Evolutionary conservation across 2,888 invertebrate genomes (phyloP).

Genomic region (Tetranychus truncatus): DNA sequence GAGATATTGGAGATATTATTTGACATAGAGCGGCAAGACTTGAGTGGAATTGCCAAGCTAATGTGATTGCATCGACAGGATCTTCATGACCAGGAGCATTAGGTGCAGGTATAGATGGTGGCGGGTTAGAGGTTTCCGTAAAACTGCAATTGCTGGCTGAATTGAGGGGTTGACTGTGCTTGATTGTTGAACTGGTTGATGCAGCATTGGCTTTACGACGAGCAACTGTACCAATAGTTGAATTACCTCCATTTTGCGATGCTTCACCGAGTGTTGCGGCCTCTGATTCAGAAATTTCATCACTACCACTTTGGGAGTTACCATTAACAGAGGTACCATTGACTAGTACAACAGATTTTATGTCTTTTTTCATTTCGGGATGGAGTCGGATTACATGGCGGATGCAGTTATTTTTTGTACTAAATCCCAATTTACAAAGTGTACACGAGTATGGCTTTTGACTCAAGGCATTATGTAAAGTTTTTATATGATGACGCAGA

Average conservation of each 20-base stretch:
- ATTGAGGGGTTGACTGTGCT: background rate
- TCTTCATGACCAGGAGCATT: background rate
- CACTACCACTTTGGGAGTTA: constrained; percentile 10
- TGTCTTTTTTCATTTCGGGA: constrained; percentile 29
- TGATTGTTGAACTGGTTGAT: background rate
- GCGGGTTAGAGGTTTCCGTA: too few species aligned
- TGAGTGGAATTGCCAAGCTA: background rate
- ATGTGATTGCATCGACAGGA: background rate
- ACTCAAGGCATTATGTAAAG: constrained; percentile 31
- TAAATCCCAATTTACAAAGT: constrained; percentile 33
- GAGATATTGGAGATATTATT: background rate
- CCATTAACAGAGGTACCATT: constrained; percentile 11
- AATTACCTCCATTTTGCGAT: background rate
- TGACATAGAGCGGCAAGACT: constrained; percentile 20
- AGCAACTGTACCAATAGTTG: background rate
- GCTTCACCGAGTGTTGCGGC: background rate
- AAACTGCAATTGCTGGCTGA: too few species aligned
- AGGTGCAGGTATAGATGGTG: too few species aligned
- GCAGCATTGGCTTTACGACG: background rate
- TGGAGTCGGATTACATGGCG: constrained; percentile 35
- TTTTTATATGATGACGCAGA: constrained; percentile 34
- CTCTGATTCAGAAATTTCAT: constrained; percentile 17
- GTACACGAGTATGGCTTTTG: constrained; percentile 34
- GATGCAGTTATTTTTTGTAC: constrained; percentile 34
- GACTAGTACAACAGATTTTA: constrained; percentile 22